Base-by-base conservation (phyloP, 2,888 invertebrate species). In the Epinotia brunnichana region DNA sequence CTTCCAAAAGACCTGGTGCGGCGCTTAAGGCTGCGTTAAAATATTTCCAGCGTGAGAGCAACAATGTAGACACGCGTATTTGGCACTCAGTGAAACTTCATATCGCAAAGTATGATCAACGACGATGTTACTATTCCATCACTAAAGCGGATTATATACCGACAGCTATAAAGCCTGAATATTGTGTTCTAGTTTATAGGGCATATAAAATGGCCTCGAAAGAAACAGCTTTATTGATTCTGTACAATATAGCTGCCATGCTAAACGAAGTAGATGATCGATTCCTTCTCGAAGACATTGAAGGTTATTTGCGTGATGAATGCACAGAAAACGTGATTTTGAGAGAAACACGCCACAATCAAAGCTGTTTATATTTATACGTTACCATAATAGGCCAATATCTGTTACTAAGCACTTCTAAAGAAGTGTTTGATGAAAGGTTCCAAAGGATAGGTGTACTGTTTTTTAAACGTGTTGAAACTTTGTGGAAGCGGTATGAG, bases 321-420 rank as follows among this genome's bases (percentile, higher is more conserved):
- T 76, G 82, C 2, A 76, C 21, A 24, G 21, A 62, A 62, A 62
- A 41, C 41, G 24, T 15, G 3, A 19, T 41, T 9, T 17, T 41
- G 13, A 15, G 17, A 44, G 21, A 4, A 21, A 41, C 21, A 2
- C 9, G 15, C 2, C 2, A 48, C n/a, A n/a, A 41, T 15, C 15
- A 10, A 48, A n/a, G 21, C 44, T 2, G 57, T 13, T 39, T n/a
- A 17, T 57, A 29, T 48, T 60, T 84, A 24, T 82, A 79, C 70
- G 74, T 85, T 9, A 79, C 83, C 53, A 76, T 89, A 53, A 76
- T 86, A 39, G 82, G 82, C 0, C 87, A 85, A 74, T 85, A 81
- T 73, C 78, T 90, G n/a, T 75, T 87, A 60, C 61, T 87, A 1
- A 79, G 83, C 59, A 80, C 80, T 75, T 80, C 75, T 54, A 78